Conservation (phyloP, 2,113 vertebrate genomes). For the Riparia riparia region DNA sequence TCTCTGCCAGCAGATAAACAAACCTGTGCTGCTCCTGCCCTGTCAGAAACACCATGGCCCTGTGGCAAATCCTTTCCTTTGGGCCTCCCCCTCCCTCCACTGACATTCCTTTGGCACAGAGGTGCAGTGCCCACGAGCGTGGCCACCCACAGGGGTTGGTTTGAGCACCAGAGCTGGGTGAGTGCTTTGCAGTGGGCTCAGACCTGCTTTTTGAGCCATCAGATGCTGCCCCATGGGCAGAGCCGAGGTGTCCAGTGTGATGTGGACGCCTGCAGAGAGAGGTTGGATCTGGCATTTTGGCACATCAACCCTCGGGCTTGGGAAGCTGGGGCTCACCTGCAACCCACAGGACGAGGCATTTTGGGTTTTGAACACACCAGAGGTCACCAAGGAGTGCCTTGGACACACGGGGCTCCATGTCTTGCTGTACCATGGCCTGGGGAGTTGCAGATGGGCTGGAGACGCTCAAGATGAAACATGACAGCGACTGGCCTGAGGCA, state of each 20-base stretch:
- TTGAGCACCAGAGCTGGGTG: not conserved
- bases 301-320: not conserved
- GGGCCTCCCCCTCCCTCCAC: not conserved
- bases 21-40: not conserved
- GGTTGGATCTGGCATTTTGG: not conserved
- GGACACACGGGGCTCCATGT: not conserved
- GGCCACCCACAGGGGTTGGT: not conserved
- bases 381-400: not conserved
- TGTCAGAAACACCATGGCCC: not conserved
- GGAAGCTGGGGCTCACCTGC: not conserved
- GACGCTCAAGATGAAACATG: conserved; percentile 9
- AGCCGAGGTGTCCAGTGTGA: not conserved
- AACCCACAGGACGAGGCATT: accelerated
- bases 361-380: not conserved
- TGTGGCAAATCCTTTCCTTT: not conserved
- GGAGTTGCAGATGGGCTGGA: conserved; percentile 44
- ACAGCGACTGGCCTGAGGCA: conserved; percentile 35
- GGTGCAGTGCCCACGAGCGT: accelerated
- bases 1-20: not conserved
- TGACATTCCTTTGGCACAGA: not conserved
- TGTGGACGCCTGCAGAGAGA: not conserved
- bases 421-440: not conserved
- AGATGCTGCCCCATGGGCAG: not conserved
- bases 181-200: not conserved
- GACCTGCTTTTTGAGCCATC: not conserved